Evolutionary conservation across 2,797 vertebrate species (phyloP), one percentile per base, ranked within the genome.

Genomic region (Myripristis jacobus): DNA sequence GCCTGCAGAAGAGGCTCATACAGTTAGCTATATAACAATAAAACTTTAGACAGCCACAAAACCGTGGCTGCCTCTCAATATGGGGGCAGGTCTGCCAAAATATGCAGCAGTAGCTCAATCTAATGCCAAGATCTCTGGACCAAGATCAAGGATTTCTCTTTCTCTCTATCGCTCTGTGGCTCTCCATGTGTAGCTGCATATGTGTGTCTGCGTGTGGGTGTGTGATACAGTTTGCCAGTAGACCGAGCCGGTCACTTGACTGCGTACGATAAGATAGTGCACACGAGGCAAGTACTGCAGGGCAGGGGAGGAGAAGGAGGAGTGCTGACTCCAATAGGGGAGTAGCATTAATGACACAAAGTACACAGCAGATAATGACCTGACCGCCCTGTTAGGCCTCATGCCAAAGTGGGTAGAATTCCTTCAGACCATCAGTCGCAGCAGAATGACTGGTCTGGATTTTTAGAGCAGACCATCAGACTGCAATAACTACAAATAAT

Each of bases 91-190:
- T 66, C 50, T 21, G 66, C 66, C 60, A 70, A 77, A 38, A 25
- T 66, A 76, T 73, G 75, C 54, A 38, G 54, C 41, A 18, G 66
- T 0, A 38, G 44, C 51, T 55, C 36, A 19, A 75, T 53, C 62
- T 66, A 34, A 68, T 4, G 13, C 41, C 46, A 22, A 50, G 3
- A 76, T 83, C 82, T 80, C 60, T 76, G 62, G 41, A 73, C 36
- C n/a, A 0, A 1, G 36, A 75, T 75, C 52, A 83, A 56, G 68
- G 25, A 44, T 12, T 22, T 61, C 22, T 70, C 41, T 57, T 1
- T 64, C 51, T 25, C 18, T n/a, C 27, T 41, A 1, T 31, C 9
- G 62, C 43, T 29, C 27, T 48, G 21, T 25, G 22, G 24, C 6
- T 57, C 2, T 54, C 22, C 25, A 19, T 22, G 57, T 31, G 51